phyloP scores from a whole-genome alignment of 2,797 vertebrate genomes.

The Chanos chanos region DNA sequence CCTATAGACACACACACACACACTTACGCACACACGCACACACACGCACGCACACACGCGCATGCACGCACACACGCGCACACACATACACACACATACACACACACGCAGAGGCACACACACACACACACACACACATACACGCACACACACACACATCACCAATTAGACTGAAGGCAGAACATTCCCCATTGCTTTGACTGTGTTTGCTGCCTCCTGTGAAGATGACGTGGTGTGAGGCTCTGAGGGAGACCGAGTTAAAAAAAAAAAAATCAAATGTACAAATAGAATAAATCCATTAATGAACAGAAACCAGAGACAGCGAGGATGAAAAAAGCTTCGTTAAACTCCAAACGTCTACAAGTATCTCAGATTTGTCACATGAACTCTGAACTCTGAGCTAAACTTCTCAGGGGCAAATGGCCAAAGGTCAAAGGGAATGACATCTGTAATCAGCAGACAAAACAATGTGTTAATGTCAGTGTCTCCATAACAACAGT shows the following conservation, averaged over 20 bases:
- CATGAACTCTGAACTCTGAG: too few relatives aligned
- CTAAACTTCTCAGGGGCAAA: too few relatives aligned
- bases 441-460: too few relatives aligned
- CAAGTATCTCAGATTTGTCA: too few relatives aligned
- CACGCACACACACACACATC: constrained; percentile 55
- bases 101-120: not conserved
- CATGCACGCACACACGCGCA: constrained; percentile 50
- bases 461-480: too few relatives aligned
- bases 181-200: constrained; percentile 61
- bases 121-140: constrained; percentile 53
- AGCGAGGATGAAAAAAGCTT: too few relatives aligned
- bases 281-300: constrained; percentile 66
- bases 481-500: too few relatives aligned
- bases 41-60: too few relatives aligned
- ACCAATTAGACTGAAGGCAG: constrained; percentile 74
- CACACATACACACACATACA: not conserved
- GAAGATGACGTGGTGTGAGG: constrained; percentile 65
- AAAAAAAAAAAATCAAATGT: constrained; percentile 72
- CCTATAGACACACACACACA: not conserved
- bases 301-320: too few relatives aligned
- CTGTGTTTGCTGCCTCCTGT: constrained; percentile 71
- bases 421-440: too few relatives aligned
- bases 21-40: not conserved
- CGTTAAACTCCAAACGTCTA: too few relatives aligned
- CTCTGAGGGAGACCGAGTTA: constrained; percentile 61